phyloP scores from a whole-genome alignment of 2,113 vertebrate species.

The Grantiella picta region DNA sequence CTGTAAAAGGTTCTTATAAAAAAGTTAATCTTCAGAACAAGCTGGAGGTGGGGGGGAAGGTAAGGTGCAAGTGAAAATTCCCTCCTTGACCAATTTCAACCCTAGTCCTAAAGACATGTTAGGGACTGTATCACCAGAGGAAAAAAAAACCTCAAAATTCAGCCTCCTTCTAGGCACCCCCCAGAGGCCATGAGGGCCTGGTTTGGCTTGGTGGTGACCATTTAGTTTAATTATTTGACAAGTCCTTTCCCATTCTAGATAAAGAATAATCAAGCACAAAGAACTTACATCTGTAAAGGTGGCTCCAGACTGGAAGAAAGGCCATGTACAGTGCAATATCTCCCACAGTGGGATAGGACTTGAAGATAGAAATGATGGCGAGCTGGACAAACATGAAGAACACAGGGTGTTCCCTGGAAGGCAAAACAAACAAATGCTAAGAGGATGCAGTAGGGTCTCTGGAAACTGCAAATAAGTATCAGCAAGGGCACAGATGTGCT shows the following conservation, averaged over 20 bases:
- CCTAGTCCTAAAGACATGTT: not conserved
- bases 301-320: conserved; percentile 92
- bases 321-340: conserved; percentile 94
- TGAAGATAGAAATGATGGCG: conserved; percentile 95
- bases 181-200: not conserved
- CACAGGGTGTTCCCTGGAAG: conserved; percentile 88
- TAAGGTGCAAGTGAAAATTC: not conserved
- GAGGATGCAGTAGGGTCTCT: not conserved
- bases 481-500: not conserved
- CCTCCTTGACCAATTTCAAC: not conserved
- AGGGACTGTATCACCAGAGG: not conserved
- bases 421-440: not conserved
- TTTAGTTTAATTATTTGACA: not conserved
- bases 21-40: not conserved
- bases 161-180: not conserved
- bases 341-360: conserved; percentile 96
- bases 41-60: not conserved
- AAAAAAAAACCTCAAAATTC: not conserved
- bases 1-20: not conserved
- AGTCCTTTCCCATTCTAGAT: not conserved
- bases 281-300: conserved; percentile 93
- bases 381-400: conserved; percentile 98
- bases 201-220: not conserved
- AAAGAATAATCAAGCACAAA: not conserved
- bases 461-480: not conserved